A percentile compares a stretch with the other conserved stretches of the same genome.
Evolutionary conservation across 2,113 vertebrate genomes (phyloP).

Genomic region (Cheilinus undulatus): DNA sequence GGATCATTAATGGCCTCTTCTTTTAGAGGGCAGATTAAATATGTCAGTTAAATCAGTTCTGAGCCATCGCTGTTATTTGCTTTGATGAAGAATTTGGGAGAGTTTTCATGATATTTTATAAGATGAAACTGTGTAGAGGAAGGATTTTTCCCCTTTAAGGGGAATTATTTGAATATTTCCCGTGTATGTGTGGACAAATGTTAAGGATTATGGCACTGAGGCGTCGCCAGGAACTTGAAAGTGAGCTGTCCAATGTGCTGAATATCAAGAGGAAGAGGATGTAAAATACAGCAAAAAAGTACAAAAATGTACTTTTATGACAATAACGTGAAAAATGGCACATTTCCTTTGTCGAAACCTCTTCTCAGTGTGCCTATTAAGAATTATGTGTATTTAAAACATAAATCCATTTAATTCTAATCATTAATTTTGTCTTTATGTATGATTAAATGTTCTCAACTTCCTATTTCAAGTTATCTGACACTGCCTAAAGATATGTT

Average conservation of each 20-base stretch:
- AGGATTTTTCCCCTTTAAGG: background rate
- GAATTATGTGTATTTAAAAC: background rate
- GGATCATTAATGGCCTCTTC: constrained; percentile 6
- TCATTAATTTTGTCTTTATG: background rate
- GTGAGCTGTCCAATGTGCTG: constrained; percentile 82
- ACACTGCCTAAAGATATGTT: background rate
- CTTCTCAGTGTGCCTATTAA: background rate
- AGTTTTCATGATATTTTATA: constrained; percentile 7
- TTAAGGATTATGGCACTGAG: constrained; percentile 41
- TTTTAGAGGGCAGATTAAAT: constrained; percentile 42
- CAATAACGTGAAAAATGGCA: background rate
- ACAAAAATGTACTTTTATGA: background rate
- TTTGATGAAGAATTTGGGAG: background rate
- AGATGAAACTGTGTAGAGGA: constrained; percentile 1
- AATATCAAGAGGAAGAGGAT: constrained; percentile 56
- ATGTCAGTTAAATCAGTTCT: constrained; percentile 2
- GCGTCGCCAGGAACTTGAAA: constrained; percentile 29
- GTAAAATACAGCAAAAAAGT: background rate
- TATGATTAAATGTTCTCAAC: background rate
- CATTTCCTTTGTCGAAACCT: background rate
- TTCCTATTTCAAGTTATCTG: background rate
- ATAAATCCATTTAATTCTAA: no score
- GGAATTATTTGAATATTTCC: constrained; percentile 20
- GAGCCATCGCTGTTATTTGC: background rate
- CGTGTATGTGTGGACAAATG: constrained; percentile 44